A percentile compares a stretch with the other conserved stretches of the same genome.
Conservation (phyloP, 1,140 invertebrate species). For the Delia radicum region DNA sequence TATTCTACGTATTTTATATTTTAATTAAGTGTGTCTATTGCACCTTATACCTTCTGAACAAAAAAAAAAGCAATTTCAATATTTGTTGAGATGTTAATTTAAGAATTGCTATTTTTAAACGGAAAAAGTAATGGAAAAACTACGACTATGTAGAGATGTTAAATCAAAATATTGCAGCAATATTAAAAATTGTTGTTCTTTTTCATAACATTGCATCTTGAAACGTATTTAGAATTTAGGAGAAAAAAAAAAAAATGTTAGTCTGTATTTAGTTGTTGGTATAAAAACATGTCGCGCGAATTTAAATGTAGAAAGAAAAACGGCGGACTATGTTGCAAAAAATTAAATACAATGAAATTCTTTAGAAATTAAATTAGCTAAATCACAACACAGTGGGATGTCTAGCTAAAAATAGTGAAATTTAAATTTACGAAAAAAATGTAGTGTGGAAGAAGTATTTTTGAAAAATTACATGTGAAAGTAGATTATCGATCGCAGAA, state of each 20-base stretch:
- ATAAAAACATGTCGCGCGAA: not conserved
- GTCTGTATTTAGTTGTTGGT: not conserved
- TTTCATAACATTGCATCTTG: conserved; percentile 20
- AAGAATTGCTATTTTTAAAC: conserved; percentile 16
- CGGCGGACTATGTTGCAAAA: not conserved
- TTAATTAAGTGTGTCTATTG: conserved; percentile 5
- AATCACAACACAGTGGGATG: not conserved
- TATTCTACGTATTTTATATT: not conserved
- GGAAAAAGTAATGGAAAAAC: not conserved
- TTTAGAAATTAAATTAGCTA: not conserved
- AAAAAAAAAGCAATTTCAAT: not conserved
- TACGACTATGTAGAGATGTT: not conserved
- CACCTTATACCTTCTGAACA: conserved; percentile 14
- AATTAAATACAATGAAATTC: not conserved
- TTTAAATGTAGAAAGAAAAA: not conserved
- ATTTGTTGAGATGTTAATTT: conserved; percentile 23
- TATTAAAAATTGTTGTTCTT: not conserved
- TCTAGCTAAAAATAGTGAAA: not conserved
- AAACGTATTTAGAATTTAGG: not conserved
- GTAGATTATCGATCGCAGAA: too few species aligned
- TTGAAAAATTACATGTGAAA: too few species aligned
- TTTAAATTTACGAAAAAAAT: not conserved
- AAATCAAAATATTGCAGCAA: not conserved
- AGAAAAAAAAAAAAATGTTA: not conserved
- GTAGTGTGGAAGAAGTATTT: too few species aligned